A percentile compares a stretch with the other conserved stretches of the same genome.
These are phyloP conservation scores for Zele albiditarsus DNA, from an alignment of 2,888 invertebrate species.

Conservation along the genomic window DNA sequence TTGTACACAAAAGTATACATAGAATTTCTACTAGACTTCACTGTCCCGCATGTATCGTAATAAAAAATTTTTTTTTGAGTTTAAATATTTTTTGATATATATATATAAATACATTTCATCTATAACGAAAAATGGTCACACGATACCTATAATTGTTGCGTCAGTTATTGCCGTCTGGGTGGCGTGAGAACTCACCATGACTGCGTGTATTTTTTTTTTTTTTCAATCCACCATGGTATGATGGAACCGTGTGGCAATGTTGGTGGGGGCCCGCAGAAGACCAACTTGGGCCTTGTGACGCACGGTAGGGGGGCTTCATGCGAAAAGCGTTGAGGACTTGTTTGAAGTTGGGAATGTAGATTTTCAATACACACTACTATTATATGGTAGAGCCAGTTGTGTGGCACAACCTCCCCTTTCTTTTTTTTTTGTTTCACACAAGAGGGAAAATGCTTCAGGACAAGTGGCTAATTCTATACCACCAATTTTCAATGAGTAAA, in stretches of 20 bases:
- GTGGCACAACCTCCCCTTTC: not conserved
- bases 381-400: not conserved
- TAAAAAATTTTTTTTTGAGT: not conserved
- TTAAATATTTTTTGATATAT: not conserved
- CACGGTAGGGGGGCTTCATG: not conserved
- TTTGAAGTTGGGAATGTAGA: not conserved
- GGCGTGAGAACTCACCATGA: constrained; percentile 10
- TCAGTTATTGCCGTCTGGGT: constrained; percentile 11
- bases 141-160: constrained; percentile 30
- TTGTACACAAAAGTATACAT: not conserved
- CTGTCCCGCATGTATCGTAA: not conserved
- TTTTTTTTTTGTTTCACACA: not conserved
- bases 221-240: not conserved
- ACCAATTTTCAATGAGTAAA: not conserved
- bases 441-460: not conserved
- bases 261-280: constrained; percentile 4
- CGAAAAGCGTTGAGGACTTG: not conserved
- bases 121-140: constrained; percentile 25
- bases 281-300: constrained; percentile 1
- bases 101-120: not conserved
- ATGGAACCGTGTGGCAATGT: too few relatives aligned
- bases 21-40: not conserved
- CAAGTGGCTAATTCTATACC: constrained; percentile 6
- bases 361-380: not conserved
- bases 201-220: not conserved